Percentiles rank a stretch among this genome's conserved stretches.
Conservation (phyloP, 2,888 invertebrate genomes). For the Netelia fuscicornis region DNA sequence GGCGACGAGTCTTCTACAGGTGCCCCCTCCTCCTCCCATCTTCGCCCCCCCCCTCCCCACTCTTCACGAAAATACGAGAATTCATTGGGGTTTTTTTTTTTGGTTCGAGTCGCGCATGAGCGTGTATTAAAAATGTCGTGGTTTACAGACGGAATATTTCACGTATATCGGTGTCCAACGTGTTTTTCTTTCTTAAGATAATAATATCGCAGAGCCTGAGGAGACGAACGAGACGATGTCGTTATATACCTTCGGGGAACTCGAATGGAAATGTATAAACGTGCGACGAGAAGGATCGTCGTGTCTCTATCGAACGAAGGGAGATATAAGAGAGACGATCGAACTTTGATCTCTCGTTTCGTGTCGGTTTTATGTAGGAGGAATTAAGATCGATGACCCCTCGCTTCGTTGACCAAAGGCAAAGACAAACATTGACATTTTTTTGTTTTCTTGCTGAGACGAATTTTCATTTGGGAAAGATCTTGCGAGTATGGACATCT, state of each 20-base stretch:
- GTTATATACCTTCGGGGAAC: slow-evolving; percentile 52
- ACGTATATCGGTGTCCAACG: slow-evolving; percentile 55
- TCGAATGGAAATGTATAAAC: slow-evolving; percentile 53
- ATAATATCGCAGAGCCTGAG: slow-evolving; percentile 47
- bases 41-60: slow-evolving; percentile 32
- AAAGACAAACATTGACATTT: slow-evolving; percentile 26
- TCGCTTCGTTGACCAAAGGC: slow-evolving; percentile 22
- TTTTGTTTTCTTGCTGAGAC: too few species aligned
- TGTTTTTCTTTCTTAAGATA: slow-evolving; percentile 66
- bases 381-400: slow-evolving; percentile 55
- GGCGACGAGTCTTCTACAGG: slow-evolving; percentile 58
- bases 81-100: slow-evolving; percentile 41
- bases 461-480: too few species aligned
- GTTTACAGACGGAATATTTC: slow-evolving; percentile 25
- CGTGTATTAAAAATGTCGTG: slow-evolving; percentile 1
- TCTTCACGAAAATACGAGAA: not conserved
- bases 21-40: slow-evolving; percentile 21
- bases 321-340: slow-evolving; percentile 53
- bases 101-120: not conserved
- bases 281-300: slow-evolving; percentile 29
- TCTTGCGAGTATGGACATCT: too few species aligned
- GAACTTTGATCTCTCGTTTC: slow-evolving; percentile 62
- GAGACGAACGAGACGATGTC: not conserved
- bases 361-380: slow-evolving; percentile 44
- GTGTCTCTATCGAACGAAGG: slow-evolving; percentile 3